Percentiles rank a stretch among this genome's conserved stretches.
These are phyloP conservation scores for human DNA, from an alignment of 2,113 vertebrate genomes.

Conservation along the genomic window GRCh38 chr9:93690501-93691000, in stretches of 20 bases:
- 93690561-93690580: background rate
- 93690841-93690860: background rate
- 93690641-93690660: background rate
- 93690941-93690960: background rate
- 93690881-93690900: background rate
- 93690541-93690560: background rate
- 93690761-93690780: background rate
- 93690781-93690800: background rate
- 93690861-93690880: background rate
- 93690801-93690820: background rate
- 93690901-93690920: background rate
- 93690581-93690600: background rate
- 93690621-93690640: background rate
- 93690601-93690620: background rate
- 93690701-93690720: background rate
- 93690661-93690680: background rate
- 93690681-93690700: background rate
- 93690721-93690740: background rate
- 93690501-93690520: background rate
- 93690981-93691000: background rate
- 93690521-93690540: background rate
- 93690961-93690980: background rate
- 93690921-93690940: background rate
- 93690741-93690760: background rate
- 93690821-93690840: background rate